Evolutionary conservation across 1,140 invertebrate genomes (phyloP).

Genomic region (Heliconius himera): DNA sequence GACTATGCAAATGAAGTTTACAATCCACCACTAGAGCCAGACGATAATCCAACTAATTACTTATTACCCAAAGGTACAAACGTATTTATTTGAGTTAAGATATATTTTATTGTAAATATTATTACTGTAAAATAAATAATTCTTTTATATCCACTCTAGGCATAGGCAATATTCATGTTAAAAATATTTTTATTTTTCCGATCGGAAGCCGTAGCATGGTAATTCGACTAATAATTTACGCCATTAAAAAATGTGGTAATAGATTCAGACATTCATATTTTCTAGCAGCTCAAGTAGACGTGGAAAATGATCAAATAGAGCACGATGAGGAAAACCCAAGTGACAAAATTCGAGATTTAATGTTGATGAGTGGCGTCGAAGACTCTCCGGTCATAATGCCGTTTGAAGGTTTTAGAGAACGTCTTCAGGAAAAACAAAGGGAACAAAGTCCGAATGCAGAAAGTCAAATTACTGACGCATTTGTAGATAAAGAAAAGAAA

Average conservation of each 20-base stretch:
- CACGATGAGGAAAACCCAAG: conserved; percentile 55
- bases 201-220: not conserved
- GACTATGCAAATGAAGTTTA: conserved; percentile 91
- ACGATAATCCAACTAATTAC: conserved; percentile 58
- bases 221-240: not conserved
- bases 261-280: not conserved
- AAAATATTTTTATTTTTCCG: not conserved
- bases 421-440: conserved; percentile 62
- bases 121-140: not conserved
- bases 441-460: conserved; percentile 42
- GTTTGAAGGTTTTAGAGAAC: conserved; percentile 73
- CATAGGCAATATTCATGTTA: not conserved
- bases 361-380: conserved; percentile 59
- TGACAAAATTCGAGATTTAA: conserved; percentile 68
- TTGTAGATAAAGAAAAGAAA: conserved; percentile 72
- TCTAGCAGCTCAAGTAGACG: conserved; percentile 5
- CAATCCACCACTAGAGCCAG: conserved; percentile 83
- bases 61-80: conserved; percentile 59
- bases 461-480: conserved; percentile 41
- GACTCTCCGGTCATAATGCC: conserved; percentile 67
- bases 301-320: conserved; percentile 32
- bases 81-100: too few species aligned
- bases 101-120: not conserved
- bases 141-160: not conserved
- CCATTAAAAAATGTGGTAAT: not conserved